Percentiles rank a stretch among this genome's conserved stretches.
Evolutionary conservation across 2,113 vertebrate genomes (phyloP).

Genomic region (Psophia crepitans): DNA sequence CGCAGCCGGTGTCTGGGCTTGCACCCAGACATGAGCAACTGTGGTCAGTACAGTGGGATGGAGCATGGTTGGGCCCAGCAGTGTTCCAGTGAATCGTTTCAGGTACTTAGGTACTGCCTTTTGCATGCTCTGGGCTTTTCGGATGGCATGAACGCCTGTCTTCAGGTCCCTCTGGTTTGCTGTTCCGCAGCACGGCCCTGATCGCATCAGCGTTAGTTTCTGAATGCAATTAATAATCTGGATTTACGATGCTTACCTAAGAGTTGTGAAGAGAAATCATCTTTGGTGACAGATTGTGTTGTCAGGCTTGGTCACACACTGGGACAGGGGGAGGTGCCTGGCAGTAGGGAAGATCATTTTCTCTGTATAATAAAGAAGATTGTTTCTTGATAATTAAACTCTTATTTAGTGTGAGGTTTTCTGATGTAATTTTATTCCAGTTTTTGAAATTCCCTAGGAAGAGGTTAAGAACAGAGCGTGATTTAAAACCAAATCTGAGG

Average conservation of each 20-base stretch:
- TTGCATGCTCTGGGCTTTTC: not conserved
- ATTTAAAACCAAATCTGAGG: not conserved
- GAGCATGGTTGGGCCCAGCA: not conserved
- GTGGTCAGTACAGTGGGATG: fast-evolving
- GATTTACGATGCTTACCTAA: not conserved
- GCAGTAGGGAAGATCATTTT: not conserved
- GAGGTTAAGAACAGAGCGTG: too few species aligned
- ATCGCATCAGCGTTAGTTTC: not conserved
- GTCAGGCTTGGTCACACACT: not conserved
- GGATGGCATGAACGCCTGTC: not conserved
- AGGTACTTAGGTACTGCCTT: not conserved
- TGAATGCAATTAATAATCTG: not conserved
- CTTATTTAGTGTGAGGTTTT: not conserved
- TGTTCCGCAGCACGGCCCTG: not conserved
- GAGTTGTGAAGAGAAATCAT: not conserved
- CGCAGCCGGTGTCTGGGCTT: not conserved
- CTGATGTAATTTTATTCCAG: not conserved
- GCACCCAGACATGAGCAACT: not conserved
- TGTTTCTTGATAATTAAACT: not conserved
- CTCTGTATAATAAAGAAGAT: not conserved
- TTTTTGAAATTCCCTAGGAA: too few species aligned
- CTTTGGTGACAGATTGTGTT: not conserved
- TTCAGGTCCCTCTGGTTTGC: not conserved
- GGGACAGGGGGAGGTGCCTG: not conserved
- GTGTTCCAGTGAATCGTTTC: not conserved